These are phyloP conservation scores for Dromius quadrimaculatus DNA, from an alignment of 2,888 invertebrate genomes.

Conservation along the genomic window DNA sequence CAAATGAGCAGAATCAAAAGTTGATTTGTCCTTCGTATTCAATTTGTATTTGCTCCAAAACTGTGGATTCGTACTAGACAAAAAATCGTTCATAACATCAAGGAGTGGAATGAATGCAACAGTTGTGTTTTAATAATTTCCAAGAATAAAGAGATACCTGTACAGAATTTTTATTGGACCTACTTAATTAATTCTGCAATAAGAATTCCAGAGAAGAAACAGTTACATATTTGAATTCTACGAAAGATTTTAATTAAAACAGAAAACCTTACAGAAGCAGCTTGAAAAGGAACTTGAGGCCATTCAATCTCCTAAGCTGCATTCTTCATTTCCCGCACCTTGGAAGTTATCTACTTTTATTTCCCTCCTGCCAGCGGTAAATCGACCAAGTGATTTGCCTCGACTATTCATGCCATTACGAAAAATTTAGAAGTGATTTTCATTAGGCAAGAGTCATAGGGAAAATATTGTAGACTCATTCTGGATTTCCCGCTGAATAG, in stretches of 20 bases:
- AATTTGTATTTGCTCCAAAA: too few relatives aligned
- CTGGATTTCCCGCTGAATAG: neutral
- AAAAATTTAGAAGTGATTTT: conserved; percentile 21
- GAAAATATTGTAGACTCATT: neutral
- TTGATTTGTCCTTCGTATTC: too few relatives aligned
- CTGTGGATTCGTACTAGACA: too few relatives aligned
- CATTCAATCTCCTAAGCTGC: neutral
- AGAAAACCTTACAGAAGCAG: conserved; percentile 10
- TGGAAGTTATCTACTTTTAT: conserved; percentile 1
- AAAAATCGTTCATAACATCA: too few relatives aligned
- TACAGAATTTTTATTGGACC: conserved; percentile 1
- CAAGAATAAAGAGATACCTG: too few relatives aligned
- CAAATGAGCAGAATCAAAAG: too few relatives aligned
- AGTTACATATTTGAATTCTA: conserved; percentile 27
- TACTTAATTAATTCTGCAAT: conserved; percentile 7
- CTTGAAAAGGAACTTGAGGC: neutral
- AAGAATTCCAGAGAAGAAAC: conserved; percentile 19
- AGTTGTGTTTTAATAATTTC: too few relatives aligned
- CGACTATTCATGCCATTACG: conserved; percentile 21
- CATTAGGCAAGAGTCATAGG: neutral
- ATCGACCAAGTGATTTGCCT: conserved; percentile 16
- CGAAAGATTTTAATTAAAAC: conserved; percentile 32
- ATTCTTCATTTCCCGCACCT: conserved; percentile 24
- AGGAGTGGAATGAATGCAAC: too few relatives aligned
- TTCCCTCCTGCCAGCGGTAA: neutral